phyloP scores from a whole-genome alignment of 1,140 invertebrate genomes.

The Hylaeus volcanicus region DNA sequence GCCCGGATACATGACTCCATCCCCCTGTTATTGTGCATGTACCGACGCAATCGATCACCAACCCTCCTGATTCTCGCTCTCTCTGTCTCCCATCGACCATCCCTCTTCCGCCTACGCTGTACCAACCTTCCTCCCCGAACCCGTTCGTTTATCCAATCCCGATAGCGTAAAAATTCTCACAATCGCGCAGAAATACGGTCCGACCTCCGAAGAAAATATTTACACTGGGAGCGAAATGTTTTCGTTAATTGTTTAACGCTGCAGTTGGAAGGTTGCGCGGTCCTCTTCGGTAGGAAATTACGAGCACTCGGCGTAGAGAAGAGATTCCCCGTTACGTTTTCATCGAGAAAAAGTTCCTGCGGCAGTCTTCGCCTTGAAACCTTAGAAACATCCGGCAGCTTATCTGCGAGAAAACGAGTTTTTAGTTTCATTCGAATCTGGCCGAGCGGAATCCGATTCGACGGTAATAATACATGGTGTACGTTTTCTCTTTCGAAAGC shows the following conservation, averaged over 20 bases:
- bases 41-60: slow-evolving; percentile 64
- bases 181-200: too few relatives aligned
- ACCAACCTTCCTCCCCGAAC: background rate
- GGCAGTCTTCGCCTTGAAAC: slow-evolving; percentile 8
- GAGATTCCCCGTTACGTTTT: too few relatives aligned
- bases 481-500: background rate
- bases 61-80: slow-evolving; percentile 28
- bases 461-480: slow-evolving; percentile 20
- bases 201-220: too few relatives aligned
- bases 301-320: too few relatives aligned
- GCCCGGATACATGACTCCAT: slow-evolving; percentile 64
- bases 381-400: slow-evolving; percentile 35
- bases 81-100: background rate
- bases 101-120: slow-evolving; percentile 1
- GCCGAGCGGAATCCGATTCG: slow-evolving; percentile 51
- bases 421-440: slow-evolving; percentile 47
- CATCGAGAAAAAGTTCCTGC: too few relatives aligned
- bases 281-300: too few relatives aligned
- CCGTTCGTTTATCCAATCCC: background rate
- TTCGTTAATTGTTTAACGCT: too few relatives aligned
- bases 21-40: slow-evolving; percentile 68
- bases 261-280: too few relatives aligned
- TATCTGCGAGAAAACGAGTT: slow-evolving; percentile 41
- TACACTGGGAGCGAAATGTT: too few relatives aligned
- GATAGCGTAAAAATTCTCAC: slow-evolving; percentile 23